Base-by-base conservation (phyloP, 30 jellyfish, hydroid and myxozoan species). In the Aurelia aurita complex sp. Pacific region DNA sequence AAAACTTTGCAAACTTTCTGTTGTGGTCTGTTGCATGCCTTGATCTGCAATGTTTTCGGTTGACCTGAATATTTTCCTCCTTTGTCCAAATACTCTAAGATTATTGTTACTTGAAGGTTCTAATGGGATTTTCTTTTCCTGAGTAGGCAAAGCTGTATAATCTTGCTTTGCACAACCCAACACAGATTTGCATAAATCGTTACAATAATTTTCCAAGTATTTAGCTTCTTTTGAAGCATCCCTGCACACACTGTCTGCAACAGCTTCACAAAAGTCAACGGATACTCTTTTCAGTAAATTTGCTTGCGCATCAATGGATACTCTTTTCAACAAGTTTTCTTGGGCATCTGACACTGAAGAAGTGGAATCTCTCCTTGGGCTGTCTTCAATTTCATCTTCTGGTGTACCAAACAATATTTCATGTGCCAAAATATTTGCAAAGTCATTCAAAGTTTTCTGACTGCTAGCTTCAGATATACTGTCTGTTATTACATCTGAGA, bases 241-340 rank as follows among this genome's bases (percentile, higher is more conserved):
- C 62, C 80, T 63, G 51, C 89, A 79, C 5, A 79, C 80, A 79
- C 67, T 79, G 17, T 16, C 51, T 65, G 80, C 89, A 42, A 79
- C 46, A 5, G 89, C 71, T 54, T 79, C 71, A 64, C 89, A 79
- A 29, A 79, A 50, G 4, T 70, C 73, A 5, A 65, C 14, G 5
- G 89, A 64, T 7, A 79, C 69, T 23, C 15, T 79, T 42, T 42
- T 66, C 18, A 62, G 32, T 14, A 70, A 70, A 13, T 70, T 51
- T 36, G 61, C 64, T 13, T 69, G 23, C 0, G 8, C 6, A 40
- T 60, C 73, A 5, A 79, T 14, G 14, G 89, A 64, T 7, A 79
- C 69, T 12, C 15, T 65, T 64, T 42, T 66, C 42, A 62, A 2
- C 34, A 70, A 70, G 12, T 70, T 51, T 36, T 18, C 64, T 13